Conservation (phyloP, 2,113 vertebrate genomes). For the Numenius arquata region DNA sequence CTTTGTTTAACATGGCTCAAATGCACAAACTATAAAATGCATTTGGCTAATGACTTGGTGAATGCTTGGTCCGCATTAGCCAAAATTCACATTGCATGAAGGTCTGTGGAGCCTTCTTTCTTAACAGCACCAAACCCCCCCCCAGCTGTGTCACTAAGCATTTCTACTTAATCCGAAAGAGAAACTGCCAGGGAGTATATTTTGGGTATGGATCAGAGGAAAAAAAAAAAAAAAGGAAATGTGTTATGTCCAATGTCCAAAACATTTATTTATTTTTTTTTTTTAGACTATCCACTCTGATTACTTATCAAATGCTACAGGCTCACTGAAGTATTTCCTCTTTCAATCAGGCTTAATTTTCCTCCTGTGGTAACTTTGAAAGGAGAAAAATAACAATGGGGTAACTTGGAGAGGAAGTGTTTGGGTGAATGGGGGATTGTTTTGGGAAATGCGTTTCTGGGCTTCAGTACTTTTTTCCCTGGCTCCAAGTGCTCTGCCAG, state of each 20-base stretch:
- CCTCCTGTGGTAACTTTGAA: background rate
- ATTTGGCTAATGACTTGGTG: background rate
- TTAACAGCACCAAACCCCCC: background rate
- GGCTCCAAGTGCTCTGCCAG: background rate
- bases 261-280: background rate
- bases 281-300: background rate
- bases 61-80: background rate
- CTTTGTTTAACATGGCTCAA: background rate
- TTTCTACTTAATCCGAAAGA: background rate
- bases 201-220: background rate
- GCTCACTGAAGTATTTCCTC: slow-evolving; percentile 30
- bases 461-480: background rate
- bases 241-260: background rate
- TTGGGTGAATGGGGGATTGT: slow-evolving; percentile 24
- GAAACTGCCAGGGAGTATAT: background rate
- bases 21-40: background rate
- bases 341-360: slow-evolving; percentile 1
- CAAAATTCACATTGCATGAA: background rate
- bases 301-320: slow-evolving; percentile 33
- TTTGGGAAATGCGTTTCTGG: background rate
- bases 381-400: slow-evolving; percentile 41
- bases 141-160: background rate
- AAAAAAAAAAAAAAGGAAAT: background rate
- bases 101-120: background rate
- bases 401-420: slow-evolving; percentile 14